Conservation (phyloP, 2,888 invertebrate genomes). For the Chrysolina oricalcia region DNA sequence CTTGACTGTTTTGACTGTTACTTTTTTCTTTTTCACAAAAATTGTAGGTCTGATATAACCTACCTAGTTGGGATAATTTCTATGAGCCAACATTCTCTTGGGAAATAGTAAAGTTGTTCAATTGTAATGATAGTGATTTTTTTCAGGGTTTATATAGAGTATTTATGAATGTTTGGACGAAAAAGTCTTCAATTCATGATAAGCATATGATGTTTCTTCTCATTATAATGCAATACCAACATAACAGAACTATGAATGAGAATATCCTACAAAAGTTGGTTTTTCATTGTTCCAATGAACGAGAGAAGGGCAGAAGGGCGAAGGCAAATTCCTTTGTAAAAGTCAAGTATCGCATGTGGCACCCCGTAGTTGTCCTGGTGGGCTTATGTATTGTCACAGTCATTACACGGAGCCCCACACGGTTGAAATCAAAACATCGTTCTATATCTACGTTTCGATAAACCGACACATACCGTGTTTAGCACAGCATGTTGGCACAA, state of each 20-base stretch:
- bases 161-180: too few species aligned
- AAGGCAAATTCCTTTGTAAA: conserved; percentile 47
- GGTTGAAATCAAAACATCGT: conserved; percentile 57
- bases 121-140: too few species aligned
- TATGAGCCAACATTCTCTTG: too few species aligned
- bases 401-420: conserved; percentile 59
- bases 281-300: conserved; percentile 36
- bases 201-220: background rate
- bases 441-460: conserved; percentile 55
- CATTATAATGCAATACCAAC: background rate
- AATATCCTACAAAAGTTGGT: conserved; percentile 4
- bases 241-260: background rate
- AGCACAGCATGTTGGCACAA: conserved; percentile 55
- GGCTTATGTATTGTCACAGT: conserved; percentile 57
- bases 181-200: background rate
- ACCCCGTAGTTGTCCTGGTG: conserved; percentile 51
- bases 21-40: too few species aligned
- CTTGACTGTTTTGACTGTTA: too few species aligned
- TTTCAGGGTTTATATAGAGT: too few species aligned
- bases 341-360: conserved; percentile 61
- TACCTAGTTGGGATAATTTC: too few species aligned
- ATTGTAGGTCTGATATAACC: too few species aligned
- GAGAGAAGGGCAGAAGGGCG: conserved; percentile 40
- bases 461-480: conserved; percentile 51
- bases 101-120: too few species aligned